Base-by-base conservation (phyloP, 2,888 invertebrate genomes). In the Petrolisthes manimaculis region DNA sequence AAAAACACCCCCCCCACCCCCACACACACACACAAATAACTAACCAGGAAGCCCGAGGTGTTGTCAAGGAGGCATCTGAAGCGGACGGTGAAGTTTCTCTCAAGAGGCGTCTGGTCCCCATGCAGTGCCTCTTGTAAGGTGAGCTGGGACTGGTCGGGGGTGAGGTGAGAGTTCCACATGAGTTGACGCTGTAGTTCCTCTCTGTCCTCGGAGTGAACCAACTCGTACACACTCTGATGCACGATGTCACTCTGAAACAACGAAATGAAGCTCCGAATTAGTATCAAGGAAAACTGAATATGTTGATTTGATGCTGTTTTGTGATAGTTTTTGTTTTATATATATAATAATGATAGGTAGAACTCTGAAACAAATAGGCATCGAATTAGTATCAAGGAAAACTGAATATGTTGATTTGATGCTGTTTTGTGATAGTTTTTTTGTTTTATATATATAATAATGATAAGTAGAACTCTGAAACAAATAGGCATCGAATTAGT, bases 51-150 rank as follows among this genome's bases (percentile, higher is more conserved):
- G 90, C 99, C 99, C 92, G 99, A 99, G 92, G 99, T 99, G 94
- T 99, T 99, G 94, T 99, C 99, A 92, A 99, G 94, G 69, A 99
- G 95, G 95, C 99, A 99, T 92, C 99, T 96, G 95, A 99, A 99
- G 93, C 99, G 95, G 92, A 99, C 99, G 91, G 99, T 99, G 93
- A 99, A 99, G 93, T 98, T 98, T 92, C 99, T 95, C 94, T 99
- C 99, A 92, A 99, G 94, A 92, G 97, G 95, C 93, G 97, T 96
- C 92, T 96, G 95, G 94, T 98, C 96, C 92, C 98, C 98, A 92
- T 96, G 95, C 91, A 99, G 94, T 37, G 97, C 96, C 92, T 99
- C 98, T 93, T 97, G 96, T 89, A 98, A 95, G 85, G 96, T 95
- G 93, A 96, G 94, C 92, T 95, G 95, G 86, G 95, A 84, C 85